Conservation (phyloP, 2,888 invertebrate genomes). For the Ophion ellenae region DNA sequence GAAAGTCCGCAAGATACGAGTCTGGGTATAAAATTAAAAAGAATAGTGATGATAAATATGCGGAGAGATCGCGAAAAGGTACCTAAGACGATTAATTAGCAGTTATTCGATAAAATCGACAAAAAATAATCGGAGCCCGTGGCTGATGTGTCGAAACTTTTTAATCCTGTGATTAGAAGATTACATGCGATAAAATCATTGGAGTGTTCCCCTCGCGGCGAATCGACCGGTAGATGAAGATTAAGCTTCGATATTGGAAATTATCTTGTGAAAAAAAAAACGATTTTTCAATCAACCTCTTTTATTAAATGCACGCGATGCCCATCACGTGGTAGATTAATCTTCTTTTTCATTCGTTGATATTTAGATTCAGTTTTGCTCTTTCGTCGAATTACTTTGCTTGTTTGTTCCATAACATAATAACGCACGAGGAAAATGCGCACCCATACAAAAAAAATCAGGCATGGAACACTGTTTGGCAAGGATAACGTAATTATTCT, state of each 20-base stretch:
- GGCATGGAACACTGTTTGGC: not conserved
- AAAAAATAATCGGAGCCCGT: slow-evolving; percentile 1
- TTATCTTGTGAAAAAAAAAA: not conserved
- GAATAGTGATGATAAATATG: slow-evolving; percentile 6
- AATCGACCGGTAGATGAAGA: too few relatives aligned
- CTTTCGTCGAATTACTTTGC: not conserved
- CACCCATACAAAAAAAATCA: not conserved
- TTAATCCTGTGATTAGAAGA: not conserved
- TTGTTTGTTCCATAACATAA: slow-evolving; percentile 38
- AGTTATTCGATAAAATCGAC: not conserved
- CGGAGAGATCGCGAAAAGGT: slow-evolving; percentile 33
- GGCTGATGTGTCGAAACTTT: not conserved
- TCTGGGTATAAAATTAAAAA: slow-evolving; percentile 14
- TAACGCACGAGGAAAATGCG: slow-evolving; percentile 11
- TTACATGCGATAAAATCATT: not conserved
- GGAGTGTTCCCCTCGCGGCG: not conserved
- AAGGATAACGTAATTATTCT: slow-evolving; percentile 24
- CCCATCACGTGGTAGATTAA: not conserved
- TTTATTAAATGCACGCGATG: slow-evolving; percentile 35
- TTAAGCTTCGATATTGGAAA: not conserved
- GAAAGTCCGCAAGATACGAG: slow-evolving; percentile 48
- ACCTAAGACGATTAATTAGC: slow-evolving; percentile 25
- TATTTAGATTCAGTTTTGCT: slow-evolving; percentile 41
- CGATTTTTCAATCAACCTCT: not conserved
- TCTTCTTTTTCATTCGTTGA: slow-evolving; percentile 3